phyloP scores from a whole-genome alignment of 2,888 invertebrate species.

The Teinopalpus imperialis region DNA sequence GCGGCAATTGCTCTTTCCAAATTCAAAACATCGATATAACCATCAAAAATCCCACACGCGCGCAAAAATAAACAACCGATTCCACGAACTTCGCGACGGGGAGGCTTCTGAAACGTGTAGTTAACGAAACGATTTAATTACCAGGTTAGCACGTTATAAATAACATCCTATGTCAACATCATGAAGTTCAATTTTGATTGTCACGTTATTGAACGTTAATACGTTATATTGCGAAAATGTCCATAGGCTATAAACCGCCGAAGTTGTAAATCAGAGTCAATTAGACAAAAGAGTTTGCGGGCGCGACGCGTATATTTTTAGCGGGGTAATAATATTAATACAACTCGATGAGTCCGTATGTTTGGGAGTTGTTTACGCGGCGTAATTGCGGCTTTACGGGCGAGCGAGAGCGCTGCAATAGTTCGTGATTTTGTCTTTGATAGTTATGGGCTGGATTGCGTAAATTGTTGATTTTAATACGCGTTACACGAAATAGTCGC shows the following conservation, averaged over 20 bases:
- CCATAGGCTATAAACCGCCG: conserved; percentile 51
- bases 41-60: conserved; percentile 44
- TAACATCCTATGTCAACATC: conserved; percentile 30
- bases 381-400: conserved; percentile 29
- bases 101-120: conserved; percentile 28
- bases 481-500: not conserved
- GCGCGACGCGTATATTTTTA: conserved; percentile 44
- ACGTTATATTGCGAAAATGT: conserved; percentile 26
- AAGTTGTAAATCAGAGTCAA: conserved; percentile 69
- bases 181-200: conserved; percentile 35
- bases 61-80: conserved; percentile 43
- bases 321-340: conserved; percentile 44
- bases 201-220: conserved; percentile 23
- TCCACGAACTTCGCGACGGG: conserved; percentile 39
- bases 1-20: conserved; percentile 30
- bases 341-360: conserved; percentile 30
- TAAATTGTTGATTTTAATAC: conserved; percentile 11
- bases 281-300: conserved; percentile 48
- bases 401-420: not conserved
- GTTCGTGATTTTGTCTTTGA: conserved; percentile 9
- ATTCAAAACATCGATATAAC: conserved; percentile 32
- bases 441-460: conserved; percentile 1
- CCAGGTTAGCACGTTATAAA: not conserved
- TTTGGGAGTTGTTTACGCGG: conserved; percentile 29
- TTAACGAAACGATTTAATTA: conserved; percentile 8